Conservation (phyloP, 2,888 invertebrate species). For the Formica aserva region DNA sequence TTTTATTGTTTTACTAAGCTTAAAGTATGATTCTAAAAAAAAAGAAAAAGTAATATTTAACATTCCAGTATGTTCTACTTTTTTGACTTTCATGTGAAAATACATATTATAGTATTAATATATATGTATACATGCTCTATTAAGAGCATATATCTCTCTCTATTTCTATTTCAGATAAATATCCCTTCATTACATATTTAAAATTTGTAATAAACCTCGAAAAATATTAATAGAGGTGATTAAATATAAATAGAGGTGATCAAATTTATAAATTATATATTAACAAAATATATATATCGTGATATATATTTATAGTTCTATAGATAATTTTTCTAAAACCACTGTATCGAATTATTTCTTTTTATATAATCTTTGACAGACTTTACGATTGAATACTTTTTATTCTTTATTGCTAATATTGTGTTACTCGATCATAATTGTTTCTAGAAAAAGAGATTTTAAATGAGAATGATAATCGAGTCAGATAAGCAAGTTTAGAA, state of each 20-base stretch:
- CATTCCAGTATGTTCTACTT: neutral
- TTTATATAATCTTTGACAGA: constrained; percentile 4
- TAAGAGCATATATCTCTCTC: neutral
- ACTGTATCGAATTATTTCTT: neutral
- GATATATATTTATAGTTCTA: constrained; percentile 5
- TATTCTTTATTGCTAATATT: neutral
- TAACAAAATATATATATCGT: neutral
- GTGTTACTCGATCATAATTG: neutral
- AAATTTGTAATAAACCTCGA: constrained; percentile 16
- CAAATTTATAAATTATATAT: constrained; percentile 30
- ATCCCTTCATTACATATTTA: neutral
- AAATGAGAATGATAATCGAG: neutral
- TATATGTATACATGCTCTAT: neutral
- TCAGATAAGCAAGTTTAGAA: neutral
- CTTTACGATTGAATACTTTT: neutral
- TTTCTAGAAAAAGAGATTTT: neutral
- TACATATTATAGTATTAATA: neutral
- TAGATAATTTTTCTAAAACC: neutral
- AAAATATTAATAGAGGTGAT: neutral
- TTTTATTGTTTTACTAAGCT: neutral
- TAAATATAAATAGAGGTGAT: neutral
- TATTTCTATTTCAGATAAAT: neutral
- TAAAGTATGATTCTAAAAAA: neutral
- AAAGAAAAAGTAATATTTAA: neutral
- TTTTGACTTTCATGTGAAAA: neutral